Evolutionary conservation across 1,140 invertebrate genomes (phyloP).

Genomic region (Aphelinus certus): DNA sequence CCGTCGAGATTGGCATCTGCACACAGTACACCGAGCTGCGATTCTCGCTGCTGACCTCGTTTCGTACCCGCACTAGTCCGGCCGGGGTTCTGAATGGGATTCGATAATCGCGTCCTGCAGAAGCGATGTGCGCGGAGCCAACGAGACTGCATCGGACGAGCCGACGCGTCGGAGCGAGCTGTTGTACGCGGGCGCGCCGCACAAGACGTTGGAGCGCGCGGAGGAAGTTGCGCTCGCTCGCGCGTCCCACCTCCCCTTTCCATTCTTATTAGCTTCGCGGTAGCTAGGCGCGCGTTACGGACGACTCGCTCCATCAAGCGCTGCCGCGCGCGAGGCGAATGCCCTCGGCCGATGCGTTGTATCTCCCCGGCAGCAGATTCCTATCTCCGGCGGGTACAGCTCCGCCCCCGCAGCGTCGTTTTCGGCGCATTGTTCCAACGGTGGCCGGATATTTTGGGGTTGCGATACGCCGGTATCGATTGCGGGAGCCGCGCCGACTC

Average conservation of each 20-base stretch:
- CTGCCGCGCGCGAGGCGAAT: neutral
- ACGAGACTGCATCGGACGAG: neutral
- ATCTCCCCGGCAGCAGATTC: neutral
- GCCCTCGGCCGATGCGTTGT: neutral
- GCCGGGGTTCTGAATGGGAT: too few relatives aligned
- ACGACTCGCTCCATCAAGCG: neutral
- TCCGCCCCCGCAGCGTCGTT: neutral
- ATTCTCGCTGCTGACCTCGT: too few relatives aligned
- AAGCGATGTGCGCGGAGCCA: too few relatives aligned
- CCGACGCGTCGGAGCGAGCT: neutral
- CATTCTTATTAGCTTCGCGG: neutral
- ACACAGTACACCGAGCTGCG: too few relatives aligned
- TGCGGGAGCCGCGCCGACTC: too few relatives aligned
- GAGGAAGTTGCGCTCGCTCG: slow-evolving; percentile 21
- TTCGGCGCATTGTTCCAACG: too few relatives aligned
- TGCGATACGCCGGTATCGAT: too few relatives aligned
- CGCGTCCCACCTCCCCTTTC: neutral
- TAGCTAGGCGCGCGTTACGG: neutral
- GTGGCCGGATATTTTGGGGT: too few relatives aligned
- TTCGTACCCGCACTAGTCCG: too few relatives aligned
- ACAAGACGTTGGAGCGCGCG: neutral
- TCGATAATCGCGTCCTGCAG: too few relatives aligned
- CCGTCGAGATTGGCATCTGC: too few relatives aligned
- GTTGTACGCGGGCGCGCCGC: too few relatives aligned
- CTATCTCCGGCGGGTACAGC: neutral